Conservation (phyloP, 2,113 vertebrate genomes). For the Burhinus oedicnemus region DNA sequence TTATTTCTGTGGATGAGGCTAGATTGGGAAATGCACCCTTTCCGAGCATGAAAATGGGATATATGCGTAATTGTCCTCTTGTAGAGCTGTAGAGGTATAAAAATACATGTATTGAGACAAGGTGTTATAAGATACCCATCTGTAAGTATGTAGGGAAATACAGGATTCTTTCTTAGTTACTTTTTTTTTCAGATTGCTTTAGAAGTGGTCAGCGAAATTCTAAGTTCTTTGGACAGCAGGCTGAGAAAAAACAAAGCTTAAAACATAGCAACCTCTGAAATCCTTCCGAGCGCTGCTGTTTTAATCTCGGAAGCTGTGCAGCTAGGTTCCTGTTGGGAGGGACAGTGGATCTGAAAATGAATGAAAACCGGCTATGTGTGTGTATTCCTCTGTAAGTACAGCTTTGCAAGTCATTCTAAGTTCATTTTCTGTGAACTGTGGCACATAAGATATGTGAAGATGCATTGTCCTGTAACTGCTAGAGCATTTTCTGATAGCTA, state of each 20-base stretch:
- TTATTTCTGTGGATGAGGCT: not conserved
- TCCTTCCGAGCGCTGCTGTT: not conserved
- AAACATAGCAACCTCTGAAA: not conserved
- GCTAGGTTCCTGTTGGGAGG: not conserved
- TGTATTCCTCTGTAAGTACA: not conserved
- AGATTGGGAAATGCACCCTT: not conserved
- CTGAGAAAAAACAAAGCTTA: not conserved
- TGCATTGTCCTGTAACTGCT: not conserved
- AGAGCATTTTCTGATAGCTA: not conserved
- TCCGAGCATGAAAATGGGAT: not conserved
- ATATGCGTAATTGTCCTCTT: not conserved
- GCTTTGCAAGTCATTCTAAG: not conserved
- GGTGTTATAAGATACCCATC: not conserved
- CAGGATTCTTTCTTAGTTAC: not conserved
- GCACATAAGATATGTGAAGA: not conserved
- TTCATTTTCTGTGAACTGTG: not conserved
- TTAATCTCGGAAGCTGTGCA: not conserved
- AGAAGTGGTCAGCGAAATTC: not conserved
- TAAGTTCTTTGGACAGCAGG: not conserved
- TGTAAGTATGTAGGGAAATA: not conserved
- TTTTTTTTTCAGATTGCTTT: not conserved
- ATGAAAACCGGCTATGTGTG: fast-evolving
- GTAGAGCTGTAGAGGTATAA: not conserved
- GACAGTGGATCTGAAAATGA: not conserved
- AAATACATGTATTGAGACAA: not conserved